These are phyloP conservation scores for Merodon equestris DNA, from an alignment of 2,888 invertebrate species.

Conservation along the genomic window DNA sequence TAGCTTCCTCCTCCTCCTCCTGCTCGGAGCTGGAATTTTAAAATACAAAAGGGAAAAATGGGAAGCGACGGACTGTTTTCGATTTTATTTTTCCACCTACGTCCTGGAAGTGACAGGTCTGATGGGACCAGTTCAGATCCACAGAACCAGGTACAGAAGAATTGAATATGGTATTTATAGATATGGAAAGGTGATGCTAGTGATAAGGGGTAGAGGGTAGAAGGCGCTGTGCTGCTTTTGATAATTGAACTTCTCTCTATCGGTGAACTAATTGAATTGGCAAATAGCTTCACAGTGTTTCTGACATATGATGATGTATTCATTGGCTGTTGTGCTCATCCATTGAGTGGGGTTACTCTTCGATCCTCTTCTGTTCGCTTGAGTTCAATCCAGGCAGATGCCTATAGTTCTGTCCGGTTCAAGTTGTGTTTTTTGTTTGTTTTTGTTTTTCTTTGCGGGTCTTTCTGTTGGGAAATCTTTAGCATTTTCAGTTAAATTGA, in stretches of 20 bases:
- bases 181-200: too few species aligned
- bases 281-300: constrained; percentile 61
- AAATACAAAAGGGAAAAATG: constrained; percentile 16
- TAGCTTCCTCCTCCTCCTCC: too few species aligned
- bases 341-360: background rate
- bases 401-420: too few species aligned
- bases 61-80: constrained; percentile 18
- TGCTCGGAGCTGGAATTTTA: background rate
- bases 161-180: too few species aligned
- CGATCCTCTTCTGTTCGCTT: too few species aligned
- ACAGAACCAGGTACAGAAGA: too few species aligned
- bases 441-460: too few species aligned
- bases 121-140: constrained; percentile 12
- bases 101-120: constrained; percentile 50
- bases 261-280: constrained; percentile 65
- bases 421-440: too few species aligned
- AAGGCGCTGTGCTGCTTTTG: constrained; percentile 25
- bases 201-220: too few species aligned
- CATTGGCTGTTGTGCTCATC: constrained; percentile 41
- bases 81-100: too few species aligned
- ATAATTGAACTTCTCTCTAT: constrained; percentile 59
- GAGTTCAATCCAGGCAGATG: too few species aligned
- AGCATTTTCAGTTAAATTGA: constrained; percentile 46
- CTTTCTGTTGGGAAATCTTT: constrained; percentile 21
- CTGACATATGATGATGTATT: constrained; percentile 67